Conservation (phyloP, 2,888 invertebrate genomes). For the Thalpophila matura region DNA sequence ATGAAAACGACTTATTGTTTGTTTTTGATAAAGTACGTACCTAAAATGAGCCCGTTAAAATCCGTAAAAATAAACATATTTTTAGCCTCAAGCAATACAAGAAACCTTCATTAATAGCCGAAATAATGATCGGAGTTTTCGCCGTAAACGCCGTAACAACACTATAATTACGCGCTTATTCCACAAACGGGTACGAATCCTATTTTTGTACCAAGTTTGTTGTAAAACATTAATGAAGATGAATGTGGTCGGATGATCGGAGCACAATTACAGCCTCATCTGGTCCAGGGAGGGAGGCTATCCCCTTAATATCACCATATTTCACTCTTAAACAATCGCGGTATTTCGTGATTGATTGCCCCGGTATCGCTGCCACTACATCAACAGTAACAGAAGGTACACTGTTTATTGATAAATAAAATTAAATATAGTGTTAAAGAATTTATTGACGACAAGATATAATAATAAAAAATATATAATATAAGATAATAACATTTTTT, state of each 20-base stretch:
- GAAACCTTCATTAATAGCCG: not conserved
- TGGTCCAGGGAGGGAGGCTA: conserved; percentile 48
- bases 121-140: conserved; percentile 20
- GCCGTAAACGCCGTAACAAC: conserved; percentile 35
- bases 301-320: conserved; percentile 65
- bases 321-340: conserved; percentile 74
- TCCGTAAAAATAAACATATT: not conserved
- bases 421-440: too few species aligned
- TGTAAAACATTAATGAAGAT: conserved; percentile 64
- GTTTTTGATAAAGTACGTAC: too few species aligned
- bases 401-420: not conserved
- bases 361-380: conserved; percentile 37
- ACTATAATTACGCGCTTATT: conserved; percentile 27
- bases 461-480: too few species aligned
- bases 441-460: too few species aligned
- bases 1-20: too few species aligned
- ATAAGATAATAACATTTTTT: too few species aligned
- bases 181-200: conserved; percentile 17
- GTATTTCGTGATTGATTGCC: conserved; percentile 76
- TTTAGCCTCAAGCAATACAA: not conserved
- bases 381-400: conserved; percentile 15
- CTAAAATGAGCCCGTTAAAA: too few species aligned
- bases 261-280: conserved; percentile 62
- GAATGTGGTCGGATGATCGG: conserved; percentile 63
- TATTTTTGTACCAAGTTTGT: conserved; percentile 54